Base-by-base conservation (phyloP, 2,888 invertebrate genomes). In the Pardosa pseudoannulata region DNA sequence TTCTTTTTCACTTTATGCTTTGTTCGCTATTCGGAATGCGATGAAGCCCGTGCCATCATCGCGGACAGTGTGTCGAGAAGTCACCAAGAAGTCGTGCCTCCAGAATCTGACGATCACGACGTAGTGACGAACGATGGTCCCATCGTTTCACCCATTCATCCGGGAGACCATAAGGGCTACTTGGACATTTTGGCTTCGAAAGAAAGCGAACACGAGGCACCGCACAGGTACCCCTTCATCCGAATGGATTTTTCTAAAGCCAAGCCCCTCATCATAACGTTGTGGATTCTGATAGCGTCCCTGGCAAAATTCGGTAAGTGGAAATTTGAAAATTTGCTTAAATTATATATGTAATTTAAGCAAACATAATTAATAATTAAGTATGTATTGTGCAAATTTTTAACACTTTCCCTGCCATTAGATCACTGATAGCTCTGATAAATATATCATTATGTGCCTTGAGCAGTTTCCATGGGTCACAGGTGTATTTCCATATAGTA, bases 251-350 rank as follows among this genome's bases (percentile, higher is more conserved):
- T 79, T 28, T 70, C 85, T 1, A 79, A 86, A 27, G 79, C 91
- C 68, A 89, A 90, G 50, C 91, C 92, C 1, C 91, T 91, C 88
- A 91, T 92, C 36, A 91, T 92, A 64, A 91, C 91, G 64, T 78
- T 91, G 23, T 92, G 92, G 92, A 90, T 92, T 78, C 89, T 93
- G 71, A 91, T 92, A 29, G 93, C 92, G 16, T 91, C 91, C 81
- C 89, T 93, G 13, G 92, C 92, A 1, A 93, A 93, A 90, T 91
- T 93, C 80, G 91, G 93, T 93, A 89, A 91, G 91, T 88, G 23
- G 13, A 16, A 11, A n/a, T n/a, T n/a, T n/a, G n/a, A n/a, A n/a
- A n/a, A n/a, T n/a, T n/a, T n/a, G n/a, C n/a, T n/a, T n/a, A n/a
- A n/a, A n/a, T n/a, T n/a, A n/a, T n/a, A n/a, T n/a, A n/a, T n/a